Base-by-base conservation (phyloP, 1,140 invertebrate species). In the Formica exsecta region DNA sequence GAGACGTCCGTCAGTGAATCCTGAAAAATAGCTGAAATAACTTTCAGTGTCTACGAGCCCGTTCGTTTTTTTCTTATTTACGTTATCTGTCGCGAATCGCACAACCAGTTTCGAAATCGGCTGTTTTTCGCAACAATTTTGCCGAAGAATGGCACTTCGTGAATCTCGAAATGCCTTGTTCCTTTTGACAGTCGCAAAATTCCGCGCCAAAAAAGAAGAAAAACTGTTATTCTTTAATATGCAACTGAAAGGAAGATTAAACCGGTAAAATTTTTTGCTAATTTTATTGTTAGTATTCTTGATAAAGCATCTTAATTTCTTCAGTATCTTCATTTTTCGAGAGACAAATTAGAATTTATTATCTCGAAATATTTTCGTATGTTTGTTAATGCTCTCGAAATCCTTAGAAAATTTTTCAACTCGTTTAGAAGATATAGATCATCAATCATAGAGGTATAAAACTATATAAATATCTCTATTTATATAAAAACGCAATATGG, bases 1-100 rank as follows among this genome's bases (percentile, higher is more conserved):
- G 73, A 62, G 79, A 81, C 51, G 59, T 9, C 36, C 51, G 1
- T 22, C 29, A 6, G 2, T 29, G 32, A 41, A 71, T 66, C 16
- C 48, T 84, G 38, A 89, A 51, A 51, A 86, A 83, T 66, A 29
- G 48, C 36, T 89, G 41, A 83, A 77, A 89, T 89, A 44, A 86
- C 68, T 86, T 84, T 89, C 76, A 51, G 44, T 44, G 54, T 48
- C 66, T 38, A 48, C 3, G 19, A 9, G 29, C 0, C 5, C 11
- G 57, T 64, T 64, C n/a, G 59, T 41, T 65, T 29, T 25, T 41
- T 25, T 41, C 25, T 19, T n/a, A 81, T 54, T 38, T 41, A n/a
- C 22, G 11, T 88, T 77, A 75, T 59, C 54, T 85, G 22, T 3
- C 7, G 4, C 1, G 41, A 41, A 36, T 29, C 38, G 83, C 59